A percentile compares a stretch with the other conserved stretches of the same genome.
These are phyloP conservation scores for Scaptomyza caliginosa DNA, from an alignment of 2,888 invertebrate species.

Conservation along the genomic window DNA sequence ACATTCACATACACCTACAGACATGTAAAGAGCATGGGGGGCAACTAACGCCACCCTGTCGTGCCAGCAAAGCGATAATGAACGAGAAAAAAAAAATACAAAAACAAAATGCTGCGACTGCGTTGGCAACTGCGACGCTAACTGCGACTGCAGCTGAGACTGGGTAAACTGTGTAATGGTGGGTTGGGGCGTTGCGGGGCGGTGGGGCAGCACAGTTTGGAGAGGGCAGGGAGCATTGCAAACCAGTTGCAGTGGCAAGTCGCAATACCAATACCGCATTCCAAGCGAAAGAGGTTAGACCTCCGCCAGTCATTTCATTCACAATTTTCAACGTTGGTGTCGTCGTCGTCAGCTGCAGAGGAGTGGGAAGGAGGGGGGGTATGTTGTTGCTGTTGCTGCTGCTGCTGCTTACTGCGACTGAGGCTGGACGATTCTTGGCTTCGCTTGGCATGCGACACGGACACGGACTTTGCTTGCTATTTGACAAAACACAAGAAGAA, in stretches of 20 bases:
- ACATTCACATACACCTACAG: conserved; percentile 3
- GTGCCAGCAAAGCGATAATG: conserved; percentile 70
- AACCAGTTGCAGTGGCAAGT: conserved; percentile 78
- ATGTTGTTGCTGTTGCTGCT: conserved; percentile 26
- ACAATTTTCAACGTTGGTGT: conserved; percentile 76
- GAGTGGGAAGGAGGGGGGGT: conserved; percentile 4
- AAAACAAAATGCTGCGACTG: conserved; percentile 15
- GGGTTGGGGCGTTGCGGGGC: background rate
- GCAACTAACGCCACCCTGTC: conserved; percentile 69
- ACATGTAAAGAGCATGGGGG: conserved; percentile 33
- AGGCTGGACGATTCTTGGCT: conserved; percentile 43
- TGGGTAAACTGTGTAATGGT: conserved; percentile 5
- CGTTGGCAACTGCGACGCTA: conserved; percentile 18
- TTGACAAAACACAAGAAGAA: background rate
- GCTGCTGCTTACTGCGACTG: conserved; percentile 22
- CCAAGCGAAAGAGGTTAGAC: conserved; percentile 79
- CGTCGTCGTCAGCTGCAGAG: conserved; percentile 12
- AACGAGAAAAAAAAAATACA: conserved; percentile 34
- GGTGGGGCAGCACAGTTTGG: background rate
- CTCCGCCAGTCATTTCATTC: conserved; percentile 82
- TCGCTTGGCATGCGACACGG: conserved; percentile 70
- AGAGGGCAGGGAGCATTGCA: conserved; percentile 27
- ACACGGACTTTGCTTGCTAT: conserved; percentile 29
- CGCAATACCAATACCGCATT: conserved; percentile 81
- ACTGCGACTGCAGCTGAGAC: conserved; percentile 10